These are phyloP conservation scores for Takifugu ocellatus DNA, from an alignment of 2,797 vertebrate genomes.

Conservation along the genomic window DNA sequence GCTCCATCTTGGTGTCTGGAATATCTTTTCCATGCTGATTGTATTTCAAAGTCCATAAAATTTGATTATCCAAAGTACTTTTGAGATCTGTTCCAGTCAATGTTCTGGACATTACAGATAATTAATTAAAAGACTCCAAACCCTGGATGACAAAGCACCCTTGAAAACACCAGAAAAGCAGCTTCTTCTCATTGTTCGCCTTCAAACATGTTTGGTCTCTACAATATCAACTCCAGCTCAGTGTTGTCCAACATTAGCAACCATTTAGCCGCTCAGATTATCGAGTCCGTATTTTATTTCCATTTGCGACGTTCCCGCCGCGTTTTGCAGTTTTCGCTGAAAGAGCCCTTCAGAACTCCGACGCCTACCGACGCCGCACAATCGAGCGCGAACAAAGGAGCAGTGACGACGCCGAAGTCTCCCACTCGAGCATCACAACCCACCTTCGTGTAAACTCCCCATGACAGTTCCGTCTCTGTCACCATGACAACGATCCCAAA, in stretches of 20 bases:
- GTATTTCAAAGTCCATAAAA: not conserved
- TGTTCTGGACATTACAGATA: not conserved
- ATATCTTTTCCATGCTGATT: not conserved
- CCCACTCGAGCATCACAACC: slow-evolving; percentile 46
- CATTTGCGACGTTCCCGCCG: slow-evolving; percentile 13
- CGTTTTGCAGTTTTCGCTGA: slow-evolving; percentile 42
- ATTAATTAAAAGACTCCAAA: slow-evolving; percentile 6
- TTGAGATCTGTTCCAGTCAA: not conserved
- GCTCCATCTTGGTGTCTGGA: no score
- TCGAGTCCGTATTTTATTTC: no score
- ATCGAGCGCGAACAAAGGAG: slow-evolving; percentile 74
- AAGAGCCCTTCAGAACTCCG: slow-evolving; percentile 35
- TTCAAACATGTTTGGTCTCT: not conserved
- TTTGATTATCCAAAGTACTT: slow-evolving; percentile 2
- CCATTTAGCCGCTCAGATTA: no score
- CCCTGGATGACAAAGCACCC: not conserved
- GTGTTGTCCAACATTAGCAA: no score
- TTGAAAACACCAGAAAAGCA: slow-evolving; percentile 1
- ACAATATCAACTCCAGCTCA: no score
- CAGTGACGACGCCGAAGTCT: slow-evolving; percentile 39
- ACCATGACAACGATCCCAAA: slow-evolving; percentile 98
- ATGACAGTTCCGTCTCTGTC: slow-evolving; percentile 93
- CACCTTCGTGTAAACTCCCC: slow-evolving; percentile 96
- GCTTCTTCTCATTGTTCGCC: not conserved
- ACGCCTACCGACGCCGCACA: slow-evolving; percentile 80